Evolutionary conservation across 2,797 vertebrate genomes (phyloP).

Genomic region (Sitta carolinensis): DNA sequence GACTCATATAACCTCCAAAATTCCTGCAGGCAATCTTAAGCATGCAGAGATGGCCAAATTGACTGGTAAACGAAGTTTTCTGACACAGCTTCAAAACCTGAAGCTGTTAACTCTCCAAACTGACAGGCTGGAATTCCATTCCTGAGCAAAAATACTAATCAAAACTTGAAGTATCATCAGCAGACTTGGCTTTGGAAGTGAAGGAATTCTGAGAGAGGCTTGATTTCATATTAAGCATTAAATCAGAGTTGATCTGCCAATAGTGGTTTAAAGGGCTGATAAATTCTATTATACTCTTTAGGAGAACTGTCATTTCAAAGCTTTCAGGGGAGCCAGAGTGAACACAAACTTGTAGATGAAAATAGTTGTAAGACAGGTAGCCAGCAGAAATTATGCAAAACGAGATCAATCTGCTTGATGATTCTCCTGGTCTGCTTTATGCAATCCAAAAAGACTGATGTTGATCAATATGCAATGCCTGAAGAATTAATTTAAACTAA

Average conservation of each 20-base stretch:
- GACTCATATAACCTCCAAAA: not conserved
- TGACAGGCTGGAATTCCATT: not conserved
- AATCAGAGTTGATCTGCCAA: not conserved
- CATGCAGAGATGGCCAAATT: not conserved
- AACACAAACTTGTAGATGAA: not conserved
- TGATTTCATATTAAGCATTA: not conserved
- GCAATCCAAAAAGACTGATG: not conserved
- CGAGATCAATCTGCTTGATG: not conserved
- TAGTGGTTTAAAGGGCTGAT: not conserved
- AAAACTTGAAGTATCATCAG: not conserved
- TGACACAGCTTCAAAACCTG: not conserved
- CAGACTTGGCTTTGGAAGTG: not conserved
- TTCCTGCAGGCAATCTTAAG: not conserved
- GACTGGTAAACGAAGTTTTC: not conserved
- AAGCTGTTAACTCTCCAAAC: not conserved
- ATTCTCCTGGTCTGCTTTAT: not conserved
- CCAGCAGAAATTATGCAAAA: not conserved
- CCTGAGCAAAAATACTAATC: not conserved
- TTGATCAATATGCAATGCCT: not conserved
- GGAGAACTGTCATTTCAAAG: not conserved
- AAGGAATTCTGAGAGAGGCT: not conserved
- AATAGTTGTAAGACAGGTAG: not conserved
- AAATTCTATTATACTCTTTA: not conserved
- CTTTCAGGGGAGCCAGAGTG: not conserved
- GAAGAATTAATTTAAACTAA: not conserved